Evolutionary conservation across 2,888 invertebrate genomes (phyloP).

Genomic region (Tipula lateralis): DNA sequence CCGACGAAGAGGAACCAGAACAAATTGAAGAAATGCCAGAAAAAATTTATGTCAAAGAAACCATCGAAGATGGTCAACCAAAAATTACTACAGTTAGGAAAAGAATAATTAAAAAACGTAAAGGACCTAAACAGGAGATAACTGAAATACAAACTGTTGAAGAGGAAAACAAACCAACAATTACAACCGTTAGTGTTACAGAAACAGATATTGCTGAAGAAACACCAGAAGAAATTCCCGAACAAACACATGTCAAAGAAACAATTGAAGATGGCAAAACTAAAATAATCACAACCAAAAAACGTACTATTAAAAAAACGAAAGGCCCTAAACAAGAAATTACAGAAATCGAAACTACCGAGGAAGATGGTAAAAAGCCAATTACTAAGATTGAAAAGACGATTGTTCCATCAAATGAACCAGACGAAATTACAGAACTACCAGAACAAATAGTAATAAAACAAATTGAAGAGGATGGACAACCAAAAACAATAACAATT

Average conservation of each 20-base stretch:
- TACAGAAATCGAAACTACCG: slow-evolving; percentile 40
- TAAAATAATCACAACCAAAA: slow-evolving; percentile 42
- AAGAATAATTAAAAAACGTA: slow-evolving; percentile 40
- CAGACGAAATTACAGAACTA: slow-evolving; percentile 40
- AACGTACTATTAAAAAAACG: slow-evolving; percentile 42
- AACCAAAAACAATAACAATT: slow-evolving; percentile 38
- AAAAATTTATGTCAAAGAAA: slow-evolving; percentile 39
- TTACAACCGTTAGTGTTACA: slow-evolving; percentile 2
- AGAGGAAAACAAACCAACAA: slow-evolving; percentile 42
- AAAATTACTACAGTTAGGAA: slow-evolving; percentile 41
- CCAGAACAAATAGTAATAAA: slow-evolving; percentile 42
- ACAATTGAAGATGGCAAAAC: slow-evolving; percentile 39
- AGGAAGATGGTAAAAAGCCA: slow-evolving; percentile 44
- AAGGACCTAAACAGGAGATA: slow-evolving; percentile 39
- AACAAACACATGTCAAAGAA: slow-evolving; percentile 29
- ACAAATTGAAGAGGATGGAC: slow-evolving; percentile 39
- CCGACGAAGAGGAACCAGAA: slow-evolving; percentile 38
- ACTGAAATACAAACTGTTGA: slow-evolving; percentile 40
- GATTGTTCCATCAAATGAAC: slow-evolving; percentile 40
- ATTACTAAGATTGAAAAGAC: slow-evolving; percentile 36
- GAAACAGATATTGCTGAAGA: slow-evolving; percentile 30
- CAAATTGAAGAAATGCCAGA: slow-evolving; percentile 34
- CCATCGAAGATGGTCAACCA: slow-evolving; percentile 42
- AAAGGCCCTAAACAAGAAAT: slow-evolving; percentile 41
- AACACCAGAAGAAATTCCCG: slow-evolving; percentile 43